Evolutionary conservation across 2,797 vertebrate species (phyloP).

Genomic region (Myioborus miniatus): DNA sequence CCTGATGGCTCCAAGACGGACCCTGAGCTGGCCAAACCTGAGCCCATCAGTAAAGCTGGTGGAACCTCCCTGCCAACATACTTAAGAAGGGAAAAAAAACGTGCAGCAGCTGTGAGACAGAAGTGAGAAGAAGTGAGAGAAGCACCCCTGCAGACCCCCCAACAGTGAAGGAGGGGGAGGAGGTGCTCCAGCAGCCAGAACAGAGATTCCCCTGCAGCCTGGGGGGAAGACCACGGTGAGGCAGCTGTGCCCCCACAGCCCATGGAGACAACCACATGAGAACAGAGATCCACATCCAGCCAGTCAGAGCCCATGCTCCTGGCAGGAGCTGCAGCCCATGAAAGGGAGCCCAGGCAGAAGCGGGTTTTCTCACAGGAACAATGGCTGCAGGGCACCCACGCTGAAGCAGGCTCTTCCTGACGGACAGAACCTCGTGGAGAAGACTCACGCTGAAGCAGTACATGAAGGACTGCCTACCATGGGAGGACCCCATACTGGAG

Average conservation of each 20-base stretch:
- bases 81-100: background rate
- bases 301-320: fast-evolving
- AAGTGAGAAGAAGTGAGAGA: background rate
- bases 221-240: background rate
- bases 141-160: background rate
- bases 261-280: background rate
- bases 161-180: background rate
- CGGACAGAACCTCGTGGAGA: fast-evolving
- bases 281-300: background rate
- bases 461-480: background rate
- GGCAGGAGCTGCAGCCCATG: background rate
- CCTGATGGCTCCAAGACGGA: background rate
- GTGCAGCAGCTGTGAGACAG: background rate
- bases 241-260: background rate
- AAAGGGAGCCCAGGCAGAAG: background rate
- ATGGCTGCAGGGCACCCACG: fast-evolving
- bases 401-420: background rate
- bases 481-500: background rate
- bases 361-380: background rate
- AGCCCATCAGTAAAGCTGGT: background rate
- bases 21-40: background rate
- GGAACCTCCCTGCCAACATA: background rate
- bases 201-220: background rate
- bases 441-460: background rate
- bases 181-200: background rate